phyloP scores from a whole-genome alignment of 1,140 invertebrate genomes.

The Magallana angulata region DNA sequence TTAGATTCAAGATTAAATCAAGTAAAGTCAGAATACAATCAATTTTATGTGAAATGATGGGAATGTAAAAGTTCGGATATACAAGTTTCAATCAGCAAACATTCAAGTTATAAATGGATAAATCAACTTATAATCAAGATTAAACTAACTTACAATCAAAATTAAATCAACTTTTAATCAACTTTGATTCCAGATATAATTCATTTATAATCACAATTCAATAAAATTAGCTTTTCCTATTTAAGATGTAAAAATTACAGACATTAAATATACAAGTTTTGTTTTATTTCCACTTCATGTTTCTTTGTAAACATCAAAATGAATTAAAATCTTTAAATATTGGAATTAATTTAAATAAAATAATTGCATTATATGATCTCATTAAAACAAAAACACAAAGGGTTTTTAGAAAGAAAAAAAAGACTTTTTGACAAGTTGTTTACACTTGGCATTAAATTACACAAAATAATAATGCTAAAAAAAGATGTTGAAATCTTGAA shows the following conservation, averaged over 20 bases:
- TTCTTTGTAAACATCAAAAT: neutral
- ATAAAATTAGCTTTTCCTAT: neutral
- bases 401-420: neutral
- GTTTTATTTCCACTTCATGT: neutral
- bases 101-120: neutral
- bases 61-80: neutral
- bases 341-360: neutral
- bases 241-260: conserved; percentile 24
- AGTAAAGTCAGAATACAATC: neutral
- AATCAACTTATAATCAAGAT: neutral
- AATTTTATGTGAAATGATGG: neutral
- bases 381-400: neutral
- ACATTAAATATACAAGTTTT: neutral
- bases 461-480: neutral
- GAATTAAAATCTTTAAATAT: neutral
- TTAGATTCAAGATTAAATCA: neutral
- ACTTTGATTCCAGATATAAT: neutral
- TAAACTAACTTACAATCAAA: conserved; percentile 11
- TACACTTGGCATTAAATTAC: neutral
- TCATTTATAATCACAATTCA: neutral
- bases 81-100: neutral
- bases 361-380: neutral
- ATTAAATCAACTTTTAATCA: neutral
- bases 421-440: neutral
- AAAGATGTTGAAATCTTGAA: neutral